Evolutionary conservation across 2,113 vertebrate species (phyloP).

Genomic region (Ophthalmolycus amberensis): DNA sequence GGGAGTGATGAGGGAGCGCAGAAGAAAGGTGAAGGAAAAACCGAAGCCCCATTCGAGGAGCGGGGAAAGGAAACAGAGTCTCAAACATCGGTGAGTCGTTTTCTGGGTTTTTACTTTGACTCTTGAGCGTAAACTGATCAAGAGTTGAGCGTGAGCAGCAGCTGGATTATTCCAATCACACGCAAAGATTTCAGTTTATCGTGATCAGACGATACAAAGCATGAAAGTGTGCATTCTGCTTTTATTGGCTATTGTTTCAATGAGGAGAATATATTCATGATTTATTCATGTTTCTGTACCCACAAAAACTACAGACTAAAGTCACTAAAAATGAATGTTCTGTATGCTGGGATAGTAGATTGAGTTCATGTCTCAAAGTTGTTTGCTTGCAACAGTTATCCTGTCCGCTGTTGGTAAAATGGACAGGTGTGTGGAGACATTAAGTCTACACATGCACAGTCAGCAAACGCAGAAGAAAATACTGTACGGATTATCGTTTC

Average conservation of each 20-base stretch:
- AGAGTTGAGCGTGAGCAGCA: conserved; percentile 1
- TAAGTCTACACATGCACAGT: neutral
- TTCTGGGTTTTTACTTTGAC: neutral
- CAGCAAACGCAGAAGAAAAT: neutral
- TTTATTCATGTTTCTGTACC: neutral
- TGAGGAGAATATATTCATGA: neutral
- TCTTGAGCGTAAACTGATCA: conserved; percentile 2
- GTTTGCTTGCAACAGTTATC: neutral
- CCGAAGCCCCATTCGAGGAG: neutral
- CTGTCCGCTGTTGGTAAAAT: neutral
- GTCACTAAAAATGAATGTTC: neutral
- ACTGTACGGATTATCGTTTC: conserved; percentile 3
- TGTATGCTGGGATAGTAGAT: neutral
- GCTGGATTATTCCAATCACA: conserved; percentile 37
- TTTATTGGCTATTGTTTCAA: neutral
- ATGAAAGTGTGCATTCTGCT: neutral
- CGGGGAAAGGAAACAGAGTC: conserved; percentile 1
- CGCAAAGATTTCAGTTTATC: conserved; percentile 22
- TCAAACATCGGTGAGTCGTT: conserved; percentile 34
- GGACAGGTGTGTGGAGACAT: neutral
- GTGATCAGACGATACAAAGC: conserved; percentile 9
- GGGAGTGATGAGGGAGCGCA: conserved; percentile 28
- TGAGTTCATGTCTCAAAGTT: neutral
- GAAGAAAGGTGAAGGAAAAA: conserved; percentile 48
- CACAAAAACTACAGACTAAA: neutral